phyloP scores from a whole-genome alignment of 23 tunicate species.

The Halocynthia aurantium region DNA sequence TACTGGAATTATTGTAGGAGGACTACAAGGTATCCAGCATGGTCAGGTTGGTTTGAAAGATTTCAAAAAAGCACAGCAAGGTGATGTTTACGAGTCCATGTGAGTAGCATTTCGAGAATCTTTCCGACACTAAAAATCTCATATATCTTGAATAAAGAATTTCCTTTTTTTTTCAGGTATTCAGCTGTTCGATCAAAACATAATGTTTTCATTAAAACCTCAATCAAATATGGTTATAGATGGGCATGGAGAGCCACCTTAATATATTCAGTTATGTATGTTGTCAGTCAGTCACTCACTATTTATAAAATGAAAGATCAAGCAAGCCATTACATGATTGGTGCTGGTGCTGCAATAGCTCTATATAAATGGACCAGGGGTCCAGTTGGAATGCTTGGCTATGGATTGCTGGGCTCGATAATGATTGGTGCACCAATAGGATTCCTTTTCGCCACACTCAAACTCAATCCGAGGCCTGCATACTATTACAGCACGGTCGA shows the following conservation, averaged over 20 bases:
- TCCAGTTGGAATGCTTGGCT: constrained; percentile 44
- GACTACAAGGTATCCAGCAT: constrained; percentile 27
- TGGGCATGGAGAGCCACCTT: constrained; percentile 68
- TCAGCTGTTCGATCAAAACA: constrained; percentile 27
- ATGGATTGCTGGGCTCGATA: constrained; percentile 27
- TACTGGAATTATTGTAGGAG: constrained; percentile 8
- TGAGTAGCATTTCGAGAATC: not conserved
- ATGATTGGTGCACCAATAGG: constrained; percentile 50
- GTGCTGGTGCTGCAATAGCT: constrained; percentile 23
- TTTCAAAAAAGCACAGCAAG: constrained; percentile 20
- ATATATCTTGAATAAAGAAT: not conserved
- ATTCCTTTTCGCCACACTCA: constrained; percentile 16
- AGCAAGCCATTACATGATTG: constrained; percentile 37
- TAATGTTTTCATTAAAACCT: constrained; percentile 19
- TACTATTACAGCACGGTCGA: constrained; percentile 14
- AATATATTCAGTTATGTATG: constrained; percentile 18
- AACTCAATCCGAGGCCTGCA: constrained; percentile 39
- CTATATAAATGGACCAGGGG: constrained; percentile 58
- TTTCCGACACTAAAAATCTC: not conserved
- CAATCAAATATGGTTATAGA: constrained; percentile 28
- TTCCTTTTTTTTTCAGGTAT: not conserved
- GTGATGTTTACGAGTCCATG: constrained; percentile 21
- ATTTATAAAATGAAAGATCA: constrained; percentile 46
- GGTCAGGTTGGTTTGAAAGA: constrained; percentile 20
- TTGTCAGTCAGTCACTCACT: constrained; percentile 44